phyloP scores from a whole-genome alignment of 2,797 vertebrate species.

The Lindbergichthys nudifrons region DNA sequence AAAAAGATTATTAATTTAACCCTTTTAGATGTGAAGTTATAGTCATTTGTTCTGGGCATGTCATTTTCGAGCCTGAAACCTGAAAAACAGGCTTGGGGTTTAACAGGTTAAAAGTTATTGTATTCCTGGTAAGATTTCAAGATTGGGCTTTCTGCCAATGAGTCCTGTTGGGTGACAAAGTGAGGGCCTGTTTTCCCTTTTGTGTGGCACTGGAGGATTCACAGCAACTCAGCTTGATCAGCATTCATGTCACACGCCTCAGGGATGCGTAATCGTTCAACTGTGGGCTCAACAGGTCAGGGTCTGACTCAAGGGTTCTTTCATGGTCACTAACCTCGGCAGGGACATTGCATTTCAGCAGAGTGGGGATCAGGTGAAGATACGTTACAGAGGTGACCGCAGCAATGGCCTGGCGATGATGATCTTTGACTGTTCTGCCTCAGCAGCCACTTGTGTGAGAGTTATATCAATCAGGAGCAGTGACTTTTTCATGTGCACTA shows the following conservation, averaged over 20 bases:
- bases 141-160: not conserved
- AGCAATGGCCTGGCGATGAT: conserved; percentile 26
- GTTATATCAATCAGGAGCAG: conserved; percentile 22
- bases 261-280: conserved; percentile 58
- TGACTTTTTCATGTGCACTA: conserved; percentile 13
- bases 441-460: conserved; percentile 26
- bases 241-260: conserved; percentile 66
- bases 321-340: conserved; percentile 70
- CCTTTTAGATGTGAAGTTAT: too few species aligned
- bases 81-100: too few species aligned
- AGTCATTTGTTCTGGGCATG: too few species aligned
- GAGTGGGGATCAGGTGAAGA: conserved; percentile 55
- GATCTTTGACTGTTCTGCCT: conserved; percentile 44
- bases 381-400: conserved; percentile 40
- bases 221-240: conserved; percentile 47
- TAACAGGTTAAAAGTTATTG: not conserved
- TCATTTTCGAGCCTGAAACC: too few species aligned
- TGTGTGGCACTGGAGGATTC: conserved; percentile 18
- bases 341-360: conserved; percentile 59
- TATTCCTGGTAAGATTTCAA: not conserved
- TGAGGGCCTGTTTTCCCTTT: conserved; percentile 5
- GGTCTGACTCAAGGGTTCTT: conserved; percentile 70
- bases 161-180: conserved; percentile 8
- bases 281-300: conserved; percentile 66
- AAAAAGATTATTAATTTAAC: too few species aligned